Conservation (phyloP, 2,113 vertebrate species). For the Heliornis fulica region DNA sequence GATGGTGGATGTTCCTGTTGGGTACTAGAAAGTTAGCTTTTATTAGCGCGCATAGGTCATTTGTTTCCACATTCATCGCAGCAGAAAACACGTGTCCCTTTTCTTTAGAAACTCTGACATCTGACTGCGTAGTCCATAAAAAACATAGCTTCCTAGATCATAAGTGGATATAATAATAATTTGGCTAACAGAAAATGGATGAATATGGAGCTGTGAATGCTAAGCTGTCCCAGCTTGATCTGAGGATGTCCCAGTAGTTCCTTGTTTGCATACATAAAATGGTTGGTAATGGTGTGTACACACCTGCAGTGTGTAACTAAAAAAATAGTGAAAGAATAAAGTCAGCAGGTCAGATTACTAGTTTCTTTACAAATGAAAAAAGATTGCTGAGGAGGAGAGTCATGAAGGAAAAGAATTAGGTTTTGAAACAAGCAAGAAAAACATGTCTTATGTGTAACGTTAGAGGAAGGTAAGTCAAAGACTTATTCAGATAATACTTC, state of each 20-base stretch:
- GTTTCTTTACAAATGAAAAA: background rate
- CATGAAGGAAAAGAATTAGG: rapidly evolving
- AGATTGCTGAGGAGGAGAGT: background rate
- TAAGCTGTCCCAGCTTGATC: background rate
- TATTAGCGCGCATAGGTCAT: background rate
- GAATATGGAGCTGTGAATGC: background rate
- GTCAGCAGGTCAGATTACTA: background rate
- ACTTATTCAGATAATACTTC: background rate
- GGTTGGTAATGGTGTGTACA: background rate
- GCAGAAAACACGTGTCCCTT: background rate
- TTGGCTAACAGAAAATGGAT: background rate
- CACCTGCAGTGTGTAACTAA: background rate
- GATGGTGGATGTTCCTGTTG: background rate
- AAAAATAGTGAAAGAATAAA: background rate
- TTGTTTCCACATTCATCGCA: background rate
- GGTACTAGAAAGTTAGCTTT: background rate
- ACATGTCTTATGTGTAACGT: rapidly evolving
- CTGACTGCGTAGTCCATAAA: background rate
- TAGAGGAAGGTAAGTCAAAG: background rate
- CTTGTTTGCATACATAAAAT: background rate
- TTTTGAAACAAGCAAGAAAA: background rate
- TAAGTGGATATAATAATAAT: background rate
- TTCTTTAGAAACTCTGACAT: background rate
- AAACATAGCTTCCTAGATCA: background rate
- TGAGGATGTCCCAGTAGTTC: background rate